Percentiles rank a stretch among this genome's conserved stretches.
phyloP scores from a whole-genome alignment of 2,797 vertebrate genomes.

The Ceyx erithaca region DNA sequence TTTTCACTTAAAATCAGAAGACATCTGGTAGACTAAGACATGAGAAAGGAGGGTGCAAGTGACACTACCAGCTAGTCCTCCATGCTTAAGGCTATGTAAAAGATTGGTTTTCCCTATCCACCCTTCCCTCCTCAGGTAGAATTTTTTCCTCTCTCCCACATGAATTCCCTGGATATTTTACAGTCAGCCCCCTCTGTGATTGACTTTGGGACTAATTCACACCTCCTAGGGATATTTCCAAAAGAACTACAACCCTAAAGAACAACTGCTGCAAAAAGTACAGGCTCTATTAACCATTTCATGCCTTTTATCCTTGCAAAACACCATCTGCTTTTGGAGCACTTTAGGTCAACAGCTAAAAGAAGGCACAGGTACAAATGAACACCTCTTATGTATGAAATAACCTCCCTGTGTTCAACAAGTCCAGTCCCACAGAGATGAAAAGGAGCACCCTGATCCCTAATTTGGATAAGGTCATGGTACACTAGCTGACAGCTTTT shows the following conservation, averaged over 20 bases:
- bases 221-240: not conserved
- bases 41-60: not conserved
- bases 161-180: not conserved
- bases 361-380: not conserved
- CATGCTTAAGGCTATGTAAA: not conserved
- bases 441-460: not conserved
- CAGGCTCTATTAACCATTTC: not conserved
- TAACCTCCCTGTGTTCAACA: not conserved
- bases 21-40: not conserved
- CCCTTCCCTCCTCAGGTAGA: not conserved
- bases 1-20: not conserved
- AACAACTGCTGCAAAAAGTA: not conserved
- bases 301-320: not conserved
- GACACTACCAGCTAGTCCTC: not conserved
- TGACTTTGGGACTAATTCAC: not conserved
- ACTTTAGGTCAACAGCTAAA: not conserved
- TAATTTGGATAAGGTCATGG: not conserved
- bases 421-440: rapidly evolving
- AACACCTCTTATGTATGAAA: not conserved
- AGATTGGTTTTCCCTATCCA: not conserved
- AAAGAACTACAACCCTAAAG: not conserved
- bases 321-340: not conserved
- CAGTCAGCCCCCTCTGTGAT: not conserved
- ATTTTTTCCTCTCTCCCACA: not conserved
- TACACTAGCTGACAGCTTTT: not conserved